Percentiles rank a stretch among this genome's conserved stretches.
Evolutionary conservation across 2,113 vertebrate genomes (phyloP).

Genomic region (Daubentonia madagascariensis): DNA sequence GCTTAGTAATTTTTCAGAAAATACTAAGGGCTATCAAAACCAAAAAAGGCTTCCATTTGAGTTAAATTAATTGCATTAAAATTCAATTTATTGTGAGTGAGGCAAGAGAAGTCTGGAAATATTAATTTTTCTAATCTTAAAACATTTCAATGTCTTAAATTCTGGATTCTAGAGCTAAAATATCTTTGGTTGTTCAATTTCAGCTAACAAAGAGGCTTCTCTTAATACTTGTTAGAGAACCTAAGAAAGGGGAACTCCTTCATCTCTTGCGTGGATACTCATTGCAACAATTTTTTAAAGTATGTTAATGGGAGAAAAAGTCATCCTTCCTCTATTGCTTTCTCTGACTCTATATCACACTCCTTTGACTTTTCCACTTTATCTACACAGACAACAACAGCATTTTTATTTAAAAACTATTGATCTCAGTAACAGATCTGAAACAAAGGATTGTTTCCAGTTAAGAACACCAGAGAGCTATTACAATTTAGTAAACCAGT

Average conservation of each 20-base stretch:
- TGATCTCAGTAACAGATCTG: neutral
- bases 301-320: neutral
- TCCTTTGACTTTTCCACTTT: neutral
- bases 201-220: neutral
- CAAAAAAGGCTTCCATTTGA: neutral
- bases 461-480: neutral
- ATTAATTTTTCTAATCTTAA: neutral
- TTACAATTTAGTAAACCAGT: neutral
- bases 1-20: neutral
- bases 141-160: neutral
- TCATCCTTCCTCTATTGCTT: neutral
- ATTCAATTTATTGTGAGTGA: neutral
- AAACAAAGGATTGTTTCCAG: neutral
- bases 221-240: neutral
- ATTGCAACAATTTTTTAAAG: neutral
- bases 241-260: neutral
- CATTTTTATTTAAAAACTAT: neutral
- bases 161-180: slow-evolving; percentile 4
- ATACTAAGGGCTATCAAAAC: neutral
- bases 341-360: neutral
- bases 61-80: neutral
- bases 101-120: neutral
- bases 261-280: neutral
- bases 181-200: neutral
- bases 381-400: neutral